Evolutionary conservation across 2,797 vertebrate genomes (phyloP).

Genomic region (Liasis olivaceus): DNA sequence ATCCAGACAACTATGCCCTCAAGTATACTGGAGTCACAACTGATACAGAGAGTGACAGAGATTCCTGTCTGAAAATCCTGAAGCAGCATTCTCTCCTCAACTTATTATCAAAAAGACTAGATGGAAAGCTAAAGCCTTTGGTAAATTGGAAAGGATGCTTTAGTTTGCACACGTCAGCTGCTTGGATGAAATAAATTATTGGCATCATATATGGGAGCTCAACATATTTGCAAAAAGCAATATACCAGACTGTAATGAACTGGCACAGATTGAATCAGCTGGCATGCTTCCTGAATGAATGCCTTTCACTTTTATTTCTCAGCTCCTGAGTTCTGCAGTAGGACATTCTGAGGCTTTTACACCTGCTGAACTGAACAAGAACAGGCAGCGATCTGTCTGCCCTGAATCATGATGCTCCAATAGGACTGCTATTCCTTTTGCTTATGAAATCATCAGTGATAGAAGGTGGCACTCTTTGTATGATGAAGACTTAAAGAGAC

Average conservation of each 20-base stretch:
- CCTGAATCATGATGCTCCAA: conserved; percentile 38
- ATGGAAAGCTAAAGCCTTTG: conserved; percentile 53
- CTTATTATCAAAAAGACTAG: conserved; percentile 44
- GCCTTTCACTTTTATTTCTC: conserved; percentile 46
- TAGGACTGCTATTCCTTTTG: conserved; percentile 48
- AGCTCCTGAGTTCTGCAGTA: conserved; percentile 54
- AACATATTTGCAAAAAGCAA: conserved; percentile 52
- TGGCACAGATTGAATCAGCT: conserved; percentile 58
- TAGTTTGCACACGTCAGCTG: conserved; percentile 66
- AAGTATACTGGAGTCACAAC: neutral
- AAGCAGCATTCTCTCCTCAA: conserved; percentile 32
- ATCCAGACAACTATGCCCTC: neutral
- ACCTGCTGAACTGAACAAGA: conserved; percentile 66
- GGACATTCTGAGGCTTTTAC: conserved; percentile 62
- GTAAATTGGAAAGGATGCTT: conserved; percentile 58
- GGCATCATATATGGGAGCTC: conserved; percentile 58
- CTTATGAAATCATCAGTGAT: conserved; percentile 43
- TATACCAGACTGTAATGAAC: conserved; percentile 54
- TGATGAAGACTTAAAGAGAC: neutral
- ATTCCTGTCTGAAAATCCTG: neutral
- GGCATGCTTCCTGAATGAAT: conserved; percentile 62
- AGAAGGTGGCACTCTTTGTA: conserved; percentile 57
- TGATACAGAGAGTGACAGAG: conserved; percentile 9
- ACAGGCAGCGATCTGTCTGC: conserved; percentile 55
- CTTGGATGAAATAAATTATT: conserved; percentile 57